Percentiles rank a stretch among this genome's conserved stretches.
phyloP scores from a whole-genome alignment of 2,113 vertebrate species.

The Eudyptes chrysolophus region DNA sequence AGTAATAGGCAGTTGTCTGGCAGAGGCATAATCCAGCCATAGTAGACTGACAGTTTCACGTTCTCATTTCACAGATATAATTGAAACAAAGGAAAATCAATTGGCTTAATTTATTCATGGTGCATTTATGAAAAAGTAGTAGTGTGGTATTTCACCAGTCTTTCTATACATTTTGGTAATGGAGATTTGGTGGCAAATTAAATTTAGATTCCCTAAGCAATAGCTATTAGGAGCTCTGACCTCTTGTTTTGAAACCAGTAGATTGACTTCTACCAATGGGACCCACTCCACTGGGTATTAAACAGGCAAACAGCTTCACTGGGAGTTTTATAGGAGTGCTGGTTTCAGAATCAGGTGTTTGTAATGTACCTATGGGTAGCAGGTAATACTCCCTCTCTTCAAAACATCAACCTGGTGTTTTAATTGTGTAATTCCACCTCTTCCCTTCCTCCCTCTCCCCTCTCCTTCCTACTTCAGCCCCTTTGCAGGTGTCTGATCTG shows the following conservation, averaged over 20 bases:
- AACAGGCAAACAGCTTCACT: neutral
- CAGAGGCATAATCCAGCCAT: neutral
- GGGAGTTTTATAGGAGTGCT: neutral
- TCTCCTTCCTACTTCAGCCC: conserved; percentile 3
- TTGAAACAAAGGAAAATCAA: neutral
- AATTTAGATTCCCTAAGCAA: neutral
- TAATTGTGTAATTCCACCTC: conserved; percentile 60
- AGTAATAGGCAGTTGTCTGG: neutral
- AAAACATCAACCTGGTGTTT: neutral
- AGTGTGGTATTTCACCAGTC: neutral
- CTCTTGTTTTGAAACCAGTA: neutral
- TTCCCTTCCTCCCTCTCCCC: neutral
- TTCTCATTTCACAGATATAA: neutral
- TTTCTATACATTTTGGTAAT: neutral
- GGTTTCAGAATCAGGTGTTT: neutral
- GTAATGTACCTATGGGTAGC: neutral
- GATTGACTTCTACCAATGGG: neutral
- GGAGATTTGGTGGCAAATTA: neutral
- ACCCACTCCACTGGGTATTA: neutral
- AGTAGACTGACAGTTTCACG: neutral
- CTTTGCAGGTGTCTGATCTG: conserved; percentile 75
- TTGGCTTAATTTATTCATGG: neutral
- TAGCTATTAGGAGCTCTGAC: neutral
- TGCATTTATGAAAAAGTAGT: neutral
- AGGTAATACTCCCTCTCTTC: neutral